phyloP scores from a whole-genome alignment of 1,140 invertebrate genomes.

The Drosophila mayri region DNA sequence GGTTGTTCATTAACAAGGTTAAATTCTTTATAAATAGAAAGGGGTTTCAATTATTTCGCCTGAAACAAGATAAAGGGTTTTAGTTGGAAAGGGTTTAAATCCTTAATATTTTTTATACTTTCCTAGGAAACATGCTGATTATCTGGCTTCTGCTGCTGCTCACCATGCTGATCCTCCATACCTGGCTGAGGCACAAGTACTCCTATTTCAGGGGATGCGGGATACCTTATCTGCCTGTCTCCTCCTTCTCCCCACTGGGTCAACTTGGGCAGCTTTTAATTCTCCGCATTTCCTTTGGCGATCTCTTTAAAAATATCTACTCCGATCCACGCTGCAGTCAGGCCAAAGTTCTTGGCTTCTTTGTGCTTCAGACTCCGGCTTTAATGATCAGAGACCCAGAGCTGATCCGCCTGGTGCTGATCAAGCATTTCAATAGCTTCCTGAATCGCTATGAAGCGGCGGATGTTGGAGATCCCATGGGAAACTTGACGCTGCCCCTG shows the following conservation, averaged over 20 bases:
- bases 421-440: constrained; percentile 85
- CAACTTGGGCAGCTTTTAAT: constrained; percentile 62
- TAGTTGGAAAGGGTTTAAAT: neutral
- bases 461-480: constrained; percentile 66
- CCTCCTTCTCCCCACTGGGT: constrained; percentile 63
- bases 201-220: constrained; percentile 56
- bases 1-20: constrained; percentile 6
- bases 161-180: constrained; percentile 11
- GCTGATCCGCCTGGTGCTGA: constrained; percentile 85
- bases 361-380: constrained; percentile 84
- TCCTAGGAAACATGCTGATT: constrained; percentile 1
- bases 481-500: constrained; percentile 68
- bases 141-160: constrained; percentile 34
- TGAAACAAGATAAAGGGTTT: neutral
- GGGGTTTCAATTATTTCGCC: neutral
- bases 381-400: constrained; percentile 86
- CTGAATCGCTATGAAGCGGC: constrained; percentile 85
- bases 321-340: constrained; percentile 23
- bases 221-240: constrained; percentile 50
- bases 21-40: constrained; percentile 9
- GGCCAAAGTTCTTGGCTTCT: constrained; percentile 79
- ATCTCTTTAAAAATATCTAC: constrained; percentile 72
- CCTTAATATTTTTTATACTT: neutral
- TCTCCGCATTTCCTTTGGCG: constrained; percentile 69
- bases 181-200: constrained; percentile 51